Evolutionary conservation across 2,113 vertebrate genomes (phyloP), one percentile per base, ranked within the genome.

Genomic region (Crotophaga sulcirostris): DNA sequence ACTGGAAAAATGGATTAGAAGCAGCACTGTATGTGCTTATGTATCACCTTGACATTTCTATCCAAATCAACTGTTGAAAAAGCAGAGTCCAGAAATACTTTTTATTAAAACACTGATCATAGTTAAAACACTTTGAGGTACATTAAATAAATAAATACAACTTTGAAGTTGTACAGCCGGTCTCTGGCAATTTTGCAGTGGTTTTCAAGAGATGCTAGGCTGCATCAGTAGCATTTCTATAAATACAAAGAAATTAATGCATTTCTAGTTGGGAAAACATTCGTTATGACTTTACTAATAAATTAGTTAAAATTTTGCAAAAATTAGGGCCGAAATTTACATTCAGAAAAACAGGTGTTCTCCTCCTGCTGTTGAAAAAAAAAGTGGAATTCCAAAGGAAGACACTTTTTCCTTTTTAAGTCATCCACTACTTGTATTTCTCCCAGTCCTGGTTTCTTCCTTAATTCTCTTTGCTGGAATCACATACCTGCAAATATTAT

Each of bases 81-180:
- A 89, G 60, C 58, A 59, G 91, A 93, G 93, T 90, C 93, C 97
- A 96, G 98, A 98, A 98, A 97, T 96, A 97, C 68, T 97, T 98
- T 99, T 99, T 99, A 99, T 99, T 99, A 98, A 98, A 99, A 99
- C 98, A 99, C 98, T 97, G 98, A 98, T 98, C 95, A 97, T 98
- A 98, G 98, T 98, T 97, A 98, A 98, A 99, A 99, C 98, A 99
- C 98, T 98, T 98, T 98, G 99, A 99, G 99, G 99, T 99, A 99
- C 99, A 97, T 98, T 97, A 98, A 99, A 98, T 98, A 98, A 97
- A 98, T 98, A 98, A 97, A 98, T 98, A 98, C 98, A 98, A 97
- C 98, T 98, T 95, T 73, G 16, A 95, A 97, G 97, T 97, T 97
- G 97, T 97, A 97, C 93, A 93, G 96, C 77, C 77, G 13, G 68